phyloP scores from a whole-genome alignment of 2,113 vertebrate species.

The Prochilodus magdalenae region DNA sequence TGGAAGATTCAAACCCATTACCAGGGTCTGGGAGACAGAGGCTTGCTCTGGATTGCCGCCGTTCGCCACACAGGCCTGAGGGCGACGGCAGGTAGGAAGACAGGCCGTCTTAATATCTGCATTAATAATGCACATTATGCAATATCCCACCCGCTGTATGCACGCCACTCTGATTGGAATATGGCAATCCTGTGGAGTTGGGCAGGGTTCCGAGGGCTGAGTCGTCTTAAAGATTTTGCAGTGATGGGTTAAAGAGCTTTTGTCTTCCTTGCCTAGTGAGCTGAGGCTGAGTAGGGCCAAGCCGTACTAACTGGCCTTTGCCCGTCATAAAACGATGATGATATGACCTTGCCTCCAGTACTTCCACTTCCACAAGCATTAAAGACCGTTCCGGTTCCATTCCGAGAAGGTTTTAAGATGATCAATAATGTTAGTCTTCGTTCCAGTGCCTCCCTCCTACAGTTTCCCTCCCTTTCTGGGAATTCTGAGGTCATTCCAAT shows the following conservation, averaged over 20 bases:
- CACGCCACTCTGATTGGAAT: conserved; percentile 29
- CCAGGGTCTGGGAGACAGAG: conserved; percentile 26
- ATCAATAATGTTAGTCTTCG: not conserved
- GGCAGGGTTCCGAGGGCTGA: not conserved
- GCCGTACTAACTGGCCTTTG: too few species aligned
- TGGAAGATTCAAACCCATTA: conserved; percentile 43
- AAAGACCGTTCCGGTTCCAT: too few species aligned
- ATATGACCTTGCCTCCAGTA: too few species aligned
- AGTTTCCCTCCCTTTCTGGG: too few species aligned
- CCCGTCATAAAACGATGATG: too few species aligned
- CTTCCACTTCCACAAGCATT: too few species aligned
- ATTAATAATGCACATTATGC: conserved; percentile 52
- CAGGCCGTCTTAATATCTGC: conserved; percentile 35
- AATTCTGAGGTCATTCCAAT: too few species aligned
- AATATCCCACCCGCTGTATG: conserved; percentile 46
- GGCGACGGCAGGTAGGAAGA: conserved; percentile 15
- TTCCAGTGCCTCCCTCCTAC: too few species aligned
- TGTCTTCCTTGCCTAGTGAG: too few species aligned
- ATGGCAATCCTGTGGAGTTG: conserved; percentile 26
- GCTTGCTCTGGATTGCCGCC: conserved; percentile 26
- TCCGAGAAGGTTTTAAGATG: not conserved
- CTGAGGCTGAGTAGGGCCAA: too few species aligned
- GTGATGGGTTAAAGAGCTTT: too few species aligned
- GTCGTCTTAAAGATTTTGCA: not conserved
- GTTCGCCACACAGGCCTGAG: conserved; percentile 24